Conservation (phyloP, 2,888 invertebrate species). For the Mechanitis mazaeus region DNA sequence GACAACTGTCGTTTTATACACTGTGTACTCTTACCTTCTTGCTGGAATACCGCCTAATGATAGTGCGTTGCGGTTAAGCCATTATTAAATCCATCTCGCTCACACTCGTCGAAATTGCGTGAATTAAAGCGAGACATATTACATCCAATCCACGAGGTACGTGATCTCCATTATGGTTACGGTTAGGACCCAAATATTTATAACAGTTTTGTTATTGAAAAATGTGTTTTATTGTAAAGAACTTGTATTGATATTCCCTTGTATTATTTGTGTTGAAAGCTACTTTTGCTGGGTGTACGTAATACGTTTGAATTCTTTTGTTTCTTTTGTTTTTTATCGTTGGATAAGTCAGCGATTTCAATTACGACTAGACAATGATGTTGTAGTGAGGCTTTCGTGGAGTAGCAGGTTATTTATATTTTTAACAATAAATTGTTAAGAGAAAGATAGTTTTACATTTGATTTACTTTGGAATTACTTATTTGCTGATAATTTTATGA, state of each 20-base stretch:
- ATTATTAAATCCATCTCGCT: slow-evolving; percentile 67
- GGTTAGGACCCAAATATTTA: slow-evolving; percentile 28
- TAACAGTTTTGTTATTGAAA: slow-evolving; percentile 22
- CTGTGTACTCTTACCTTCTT: slow-evolving; percentile 37
- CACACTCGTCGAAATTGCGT: slow-evolving; percentile 44
- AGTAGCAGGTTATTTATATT: slow-evolving; percentile 21
- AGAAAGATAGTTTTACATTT: neutral
- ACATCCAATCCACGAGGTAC: slow-evolving; percentile 59
- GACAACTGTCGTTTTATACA: slow-evolving; percentile 31
- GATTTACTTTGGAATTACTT: no score
- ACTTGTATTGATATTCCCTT: slow-evolving; percentile 20
- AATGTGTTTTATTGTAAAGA: slow-evolving; percentile 22
- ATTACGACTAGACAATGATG: slow-evolving; percentile 32
- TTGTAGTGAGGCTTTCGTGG: slow-evolving; percentile 23
- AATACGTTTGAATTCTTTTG: slow-evolving; percentile 66
- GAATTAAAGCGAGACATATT: slow-evolving; percentile 60
- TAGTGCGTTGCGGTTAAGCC: slow-evolving; percentile 67
- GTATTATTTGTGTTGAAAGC: slow-evolving; percentile 10
- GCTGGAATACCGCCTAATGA: slow-evolving; percentile 67
- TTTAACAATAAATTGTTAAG: slow-evolving; percentile 14
- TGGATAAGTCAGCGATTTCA: slow-evolving; percentile 49
- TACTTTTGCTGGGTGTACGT: slow-evolving; percentile 28
- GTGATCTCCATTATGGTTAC: slow-evolving; percentile 71
- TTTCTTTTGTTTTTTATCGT: slow-evolving; percentile 56
- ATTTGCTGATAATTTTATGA: no score